Conservation (phyloP, 2,888 invertebrate genomes). For the Mimachlamys varia region DNA sequence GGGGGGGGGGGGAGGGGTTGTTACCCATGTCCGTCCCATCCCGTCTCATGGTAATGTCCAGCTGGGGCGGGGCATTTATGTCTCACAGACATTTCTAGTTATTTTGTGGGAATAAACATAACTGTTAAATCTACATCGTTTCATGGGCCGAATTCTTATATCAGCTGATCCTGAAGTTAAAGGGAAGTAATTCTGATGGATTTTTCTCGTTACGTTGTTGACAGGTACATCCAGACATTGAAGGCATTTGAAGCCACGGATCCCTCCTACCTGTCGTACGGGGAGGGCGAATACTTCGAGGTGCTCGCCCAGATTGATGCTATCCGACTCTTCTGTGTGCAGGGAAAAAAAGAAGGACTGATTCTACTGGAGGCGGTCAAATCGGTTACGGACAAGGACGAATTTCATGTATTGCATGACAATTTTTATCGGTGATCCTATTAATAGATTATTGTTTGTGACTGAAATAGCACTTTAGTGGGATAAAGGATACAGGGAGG, state of each 20-base stretch:
- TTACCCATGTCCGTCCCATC: too few relatives aligned
- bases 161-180: too few relatives aligned
- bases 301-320: slow-evolving; percentile 66
- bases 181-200: too few relatives aligned
- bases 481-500: not conserved
- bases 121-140: too few relatives aligned
- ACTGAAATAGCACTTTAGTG: not conserved
- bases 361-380: slow-evolving; percentile 58
- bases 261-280: slow-evolving; percentile 54
- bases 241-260: slow-evolving; percentile 51
- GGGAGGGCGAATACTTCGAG: slow-evolving; percentile 60
- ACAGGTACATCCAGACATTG: slow-evolving; percentile 59
- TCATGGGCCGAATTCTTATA: too few relatives aligned
- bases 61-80: too few relatives aligned
- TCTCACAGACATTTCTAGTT: too few relatives aligned
- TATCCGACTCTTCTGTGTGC: slow-evolving; percentile 65
- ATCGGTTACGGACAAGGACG: slow-evolving; percentile 59
- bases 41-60: too few relatives aligned
- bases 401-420: slow-evolving; percentile 57
- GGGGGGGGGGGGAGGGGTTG: too few relatives aligned
- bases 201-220: too few relatives aligned
- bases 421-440: slow-evolving; percentile 54
- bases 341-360: slow-evolving; percentile 62
- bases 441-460: not conserved
- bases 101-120: too few relatives aligned